Base-by-base conservation (phyloP, 2,888 invertebrate genomes). In the Caenorhabditis parvicauda region DNA sequence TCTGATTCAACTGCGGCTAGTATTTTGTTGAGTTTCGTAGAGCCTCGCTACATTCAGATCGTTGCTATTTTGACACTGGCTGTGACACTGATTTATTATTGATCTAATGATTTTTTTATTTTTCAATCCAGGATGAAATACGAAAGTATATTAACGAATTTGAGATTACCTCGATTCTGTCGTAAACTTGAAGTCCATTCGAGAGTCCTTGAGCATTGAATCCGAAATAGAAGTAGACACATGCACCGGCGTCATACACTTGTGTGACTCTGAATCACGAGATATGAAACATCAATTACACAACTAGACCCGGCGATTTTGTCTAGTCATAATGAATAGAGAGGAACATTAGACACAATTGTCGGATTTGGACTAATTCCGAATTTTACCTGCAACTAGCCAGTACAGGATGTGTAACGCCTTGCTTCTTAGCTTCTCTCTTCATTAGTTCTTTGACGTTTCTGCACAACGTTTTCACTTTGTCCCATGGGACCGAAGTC, bases 171-270 rank as follows among this genome's bases (percentile, higher is more conserved):
- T 96, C 95, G 49, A 96, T 89, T 54, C 87, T 85, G 80, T 93
- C 92, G 82, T 92, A 94, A 0, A 89, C 86, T 3, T 86, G 84
- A 0, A 92, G 88, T 0, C 91, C 90, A 81, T 91, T 87, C 22
- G 50, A 54, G n/a, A 84, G 47, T 64, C 87, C 70, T 35, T 62
- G 86, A 59, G 84, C 83, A 81, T 89, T 90, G 83, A 91, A 89
- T 35, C 89, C 90, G 86, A 96, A 90, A 85, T 93, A 90, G 84
- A 92, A 90, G 82, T 96, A 96, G 47, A 96, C 88, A 81, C 94
- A 94, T 75, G 94, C 93, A 0, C 98, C 98, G 0, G 91, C 89
- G 81, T 98, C 96, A 82, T 98, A 93, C 22, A 92, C 92, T 84
- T 98, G 96, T 7, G 96, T 96, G 9, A 96, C 89, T 64, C 85